Evolutionary conservation across 2,797 vertebrate genomes (phyloP), one percentile per base, ranked within the genome.

Genomic region (Gastrophryne carolinensis): DNA sequence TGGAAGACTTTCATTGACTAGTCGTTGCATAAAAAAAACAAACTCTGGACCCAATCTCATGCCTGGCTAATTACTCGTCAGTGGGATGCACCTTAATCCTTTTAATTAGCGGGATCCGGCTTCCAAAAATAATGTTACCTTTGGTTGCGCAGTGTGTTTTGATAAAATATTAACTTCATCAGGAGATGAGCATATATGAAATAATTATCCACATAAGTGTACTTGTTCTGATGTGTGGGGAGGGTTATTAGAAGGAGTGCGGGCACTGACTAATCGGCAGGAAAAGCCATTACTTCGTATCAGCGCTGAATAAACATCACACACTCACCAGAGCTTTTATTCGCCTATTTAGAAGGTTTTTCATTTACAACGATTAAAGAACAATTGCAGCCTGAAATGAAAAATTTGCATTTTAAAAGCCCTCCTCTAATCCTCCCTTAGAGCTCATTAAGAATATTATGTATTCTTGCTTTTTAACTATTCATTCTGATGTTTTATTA

Each of bases 1-100:
- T 69, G 62, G 44, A 68, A 68, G 39, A 53, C 60, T 76, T 63
- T 41, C 32, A 56, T 70, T 70, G 74, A 49, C 41, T 62, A 52
- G 17, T 61, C 29, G n/a, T 13, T 24, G 41, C 47, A 69, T 62
- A 69, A 75, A 69, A 17, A 13, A 6, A 44, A n/a, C n/a, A n/a
- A n/a, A n/a, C n/a, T n/a, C 27, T 61, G 27, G 12, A 32, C 62
- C 44, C 47, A 44, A 62, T 75, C 69, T 65, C 27, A 29, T 17
- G 17, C 27, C 32, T 39, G 34, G 26, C 32, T 70, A 56, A 76
- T 76, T 76, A 64, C 47, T 26, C 34, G 66, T 76, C 49, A 34
- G 15, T 34, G 34, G 66, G 13, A 19, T 60, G 17, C 62, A 39
- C 23, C 64, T 34, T 75, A 69, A 54, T 60, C 57, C 68, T 68